These are phyloP conservation scores for Diabrotica balteata DNA, from an alignment of 2,888 invertebrate species.

Conservation along the genomic window DNA sequence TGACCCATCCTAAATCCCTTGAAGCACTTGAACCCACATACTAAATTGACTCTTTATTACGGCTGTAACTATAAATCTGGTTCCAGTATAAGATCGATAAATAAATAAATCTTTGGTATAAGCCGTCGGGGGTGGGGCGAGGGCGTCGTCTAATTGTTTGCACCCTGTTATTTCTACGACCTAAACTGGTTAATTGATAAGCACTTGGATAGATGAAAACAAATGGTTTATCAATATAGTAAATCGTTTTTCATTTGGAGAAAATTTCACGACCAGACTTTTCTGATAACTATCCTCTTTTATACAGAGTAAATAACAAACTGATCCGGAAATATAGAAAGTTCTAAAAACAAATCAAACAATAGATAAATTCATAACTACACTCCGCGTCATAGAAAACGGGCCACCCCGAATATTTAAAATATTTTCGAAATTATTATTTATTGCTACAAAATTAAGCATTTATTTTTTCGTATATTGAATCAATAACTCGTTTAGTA, in stretches of 20 bases:
- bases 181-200: constrained; percentile 28
- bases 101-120: constrained; percentile 9
- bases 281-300: too few relatives aligned
- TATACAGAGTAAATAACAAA: too few relatives aligned
- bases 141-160: constrained; percentile 10
- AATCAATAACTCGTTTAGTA: too few relatives aligned
- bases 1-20: not conserved
- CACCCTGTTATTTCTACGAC: constrained; percentile 24
- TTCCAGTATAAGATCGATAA: constrained; percentile 9
- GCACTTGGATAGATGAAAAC: constrained; percentile 28
- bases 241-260: constrained; percentile 14
- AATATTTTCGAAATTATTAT: too few relatives aligned
- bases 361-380: too few relatives aligned
- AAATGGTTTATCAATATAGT: constrained; percentile 22
- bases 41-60: not conserved
- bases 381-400: too few relatives aligned
- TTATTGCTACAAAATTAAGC: too few relatives aligned
- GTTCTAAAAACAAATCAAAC: too few relatives aligned
- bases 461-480: too few relatives aligned
- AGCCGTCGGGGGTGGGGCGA: not conserved
- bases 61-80: constrained; percentile 5
- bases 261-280: constrained; percentile 4
- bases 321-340: too few relatives aligned
- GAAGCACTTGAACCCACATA: not conserved
- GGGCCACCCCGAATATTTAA: too few relatives aligned